Evolutionary conservation across 2,888 invertebrate species (phyloP).

Genomic region (Volucella inflata): DNA sequence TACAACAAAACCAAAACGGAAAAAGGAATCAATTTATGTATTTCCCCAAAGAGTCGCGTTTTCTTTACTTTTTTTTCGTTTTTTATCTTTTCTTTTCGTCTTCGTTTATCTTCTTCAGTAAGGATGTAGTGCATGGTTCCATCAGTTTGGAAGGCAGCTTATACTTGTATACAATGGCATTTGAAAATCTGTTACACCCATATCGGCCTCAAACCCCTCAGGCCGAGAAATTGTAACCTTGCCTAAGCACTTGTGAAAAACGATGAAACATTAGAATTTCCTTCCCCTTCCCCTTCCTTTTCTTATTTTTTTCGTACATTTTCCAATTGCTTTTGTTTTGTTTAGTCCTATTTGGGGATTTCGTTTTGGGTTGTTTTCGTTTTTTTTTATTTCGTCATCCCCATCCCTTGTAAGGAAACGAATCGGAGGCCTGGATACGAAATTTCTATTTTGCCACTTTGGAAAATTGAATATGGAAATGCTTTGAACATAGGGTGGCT

Average conservation of each 20-base stretch:
- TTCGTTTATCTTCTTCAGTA: background rate
- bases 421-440: background rate
- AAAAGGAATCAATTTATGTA: constrained; percentile 56
- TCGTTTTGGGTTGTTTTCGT: background rate
- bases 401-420: background rate
- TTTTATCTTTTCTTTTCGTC: background rate
- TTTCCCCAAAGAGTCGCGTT: constrained; percentile 46
- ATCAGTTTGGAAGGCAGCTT: constrained; percentile 12
- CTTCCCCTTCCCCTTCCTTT: constrained; percentile 22
- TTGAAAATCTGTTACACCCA: constrained; percentile 27
- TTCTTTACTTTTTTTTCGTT: constrained; percentile 9
- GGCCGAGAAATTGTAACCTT: constrained; percentile 15
- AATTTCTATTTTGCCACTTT: constrained; percentile 41
- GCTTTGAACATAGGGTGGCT: background rate
- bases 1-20: background rate
- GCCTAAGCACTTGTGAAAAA: constrained; percentile 49
- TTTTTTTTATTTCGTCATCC: background rate
- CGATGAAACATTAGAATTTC: constrained; percentile 52
- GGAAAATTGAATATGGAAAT: constrained; percentile 63
- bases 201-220: background rate
- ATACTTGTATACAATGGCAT: constrained; percentile 34
- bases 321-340: constrained; percentile 45
- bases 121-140: constrained; percentile 30
- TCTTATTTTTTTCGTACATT: constrained; percentile 5
- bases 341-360: constrained; percentile 5